These are phyloP conservation scores for Byasa hedistus DNA, from an alignment of 2,888 invertebrate genomes.

Conservation along the genomic window DNA sequence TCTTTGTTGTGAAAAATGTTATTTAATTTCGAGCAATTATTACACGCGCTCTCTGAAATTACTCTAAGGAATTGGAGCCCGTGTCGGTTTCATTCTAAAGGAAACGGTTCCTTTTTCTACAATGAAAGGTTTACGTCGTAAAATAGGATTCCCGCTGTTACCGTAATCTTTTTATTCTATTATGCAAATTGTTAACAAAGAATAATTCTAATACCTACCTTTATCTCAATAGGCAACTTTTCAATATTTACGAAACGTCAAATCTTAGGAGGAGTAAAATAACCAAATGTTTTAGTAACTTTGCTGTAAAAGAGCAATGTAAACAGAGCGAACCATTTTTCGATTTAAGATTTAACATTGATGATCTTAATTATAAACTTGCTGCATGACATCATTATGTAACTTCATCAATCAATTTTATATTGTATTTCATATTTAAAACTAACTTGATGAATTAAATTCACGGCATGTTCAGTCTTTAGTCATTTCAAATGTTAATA, in stretches of 20 bases:
- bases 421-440: not conserved
- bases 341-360: not conserved
- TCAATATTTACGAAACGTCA: constrained; percentile 12
- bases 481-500: not conserved
- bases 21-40: constrained; percentile 78
- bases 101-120: constrained; percentile 59
- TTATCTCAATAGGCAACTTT: constrained; percentile 25
- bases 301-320: not conserved
- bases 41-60: constrained; percentile 77
- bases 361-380: not conserved
- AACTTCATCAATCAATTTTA: too few species aligned
- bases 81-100: constrained; percentile 64
- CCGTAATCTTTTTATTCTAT: constrained; percentile 60
- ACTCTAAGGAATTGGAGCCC: constrained; percentile 74
- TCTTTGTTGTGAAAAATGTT: constrained; percentile 76
- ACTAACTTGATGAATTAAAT: not conserved
- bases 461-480: not conserved
- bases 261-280: not conserved
- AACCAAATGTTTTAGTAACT: not conserved
- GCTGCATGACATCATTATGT: too few species aligned
- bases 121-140: constrained; percentile 66
- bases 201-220: constrained; percentile 33
- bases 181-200: constrained; percentile 49
- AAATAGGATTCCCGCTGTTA: constrained; percentile 67
- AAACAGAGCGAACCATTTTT: not conserved